Conservation (phyloP, 1,140 invertebrate genomes). For the Dinothrombium tinctorium region DNA sequence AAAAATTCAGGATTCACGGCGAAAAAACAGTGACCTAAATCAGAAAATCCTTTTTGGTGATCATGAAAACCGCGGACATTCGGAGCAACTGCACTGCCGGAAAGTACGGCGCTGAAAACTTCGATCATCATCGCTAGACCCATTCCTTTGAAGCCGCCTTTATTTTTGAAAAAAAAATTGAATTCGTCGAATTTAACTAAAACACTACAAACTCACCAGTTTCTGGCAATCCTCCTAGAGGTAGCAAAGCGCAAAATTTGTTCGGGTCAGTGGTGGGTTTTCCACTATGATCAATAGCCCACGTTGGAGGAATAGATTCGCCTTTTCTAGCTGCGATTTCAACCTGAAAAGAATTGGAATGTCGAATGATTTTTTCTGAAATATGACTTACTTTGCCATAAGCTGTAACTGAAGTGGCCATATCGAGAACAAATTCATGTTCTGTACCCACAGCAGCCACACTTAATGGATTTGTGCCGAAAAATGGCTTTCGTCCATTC, state of each 20-base stretch:
- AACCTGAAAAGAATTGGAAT: too few species aligned
- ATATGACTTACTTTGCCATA: too few species aligned
- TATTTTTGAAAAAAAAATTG: constrained; percentile 6
- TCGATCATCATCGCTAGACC: too few species aligned
- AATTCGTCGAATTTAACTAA: constrained; percentile 7
- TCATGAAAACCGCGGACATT: too few species aligned
- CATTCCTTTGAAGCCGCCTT: background rate
- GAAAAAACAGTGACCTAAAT: constrained; percentile 74
- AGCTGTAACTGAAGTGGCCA: constrained; percentile 73
- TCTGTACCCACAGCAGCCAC: constrained; percentile 46
- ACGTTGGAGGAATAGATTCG: constrained; percentile 45
- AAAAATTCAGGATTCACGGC: constrained; percentile 63
- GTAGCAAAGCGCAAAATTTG: constrained; percentile 35
- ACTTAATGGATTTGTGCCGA: constrained; percentile 75
- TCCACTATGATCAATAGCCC: constrained; percentile 52
- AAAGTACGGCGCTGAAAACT: too few species aligned
- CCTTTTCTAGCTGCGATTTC: constrained; percentile 51
- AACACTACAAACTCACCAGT: too few species aligned
- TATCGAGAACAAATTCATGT: constrained; percentile 56
- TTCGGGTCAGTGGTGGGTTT: constrained; percentile 8
- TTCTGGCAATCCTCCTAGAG: constrained; percentile 73
- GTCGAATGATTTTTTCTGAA: too few species aligned
- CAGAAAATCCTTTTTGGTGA: too few species aligned
- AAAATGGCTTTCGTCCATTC: constrained; percentile 39
- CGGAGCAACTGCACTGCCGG: too few species aligned